Base-by-base conservation (phyloP, 37 sponge, comb jelly and placozoan genomes). In the Ianthella basta region DNA sequence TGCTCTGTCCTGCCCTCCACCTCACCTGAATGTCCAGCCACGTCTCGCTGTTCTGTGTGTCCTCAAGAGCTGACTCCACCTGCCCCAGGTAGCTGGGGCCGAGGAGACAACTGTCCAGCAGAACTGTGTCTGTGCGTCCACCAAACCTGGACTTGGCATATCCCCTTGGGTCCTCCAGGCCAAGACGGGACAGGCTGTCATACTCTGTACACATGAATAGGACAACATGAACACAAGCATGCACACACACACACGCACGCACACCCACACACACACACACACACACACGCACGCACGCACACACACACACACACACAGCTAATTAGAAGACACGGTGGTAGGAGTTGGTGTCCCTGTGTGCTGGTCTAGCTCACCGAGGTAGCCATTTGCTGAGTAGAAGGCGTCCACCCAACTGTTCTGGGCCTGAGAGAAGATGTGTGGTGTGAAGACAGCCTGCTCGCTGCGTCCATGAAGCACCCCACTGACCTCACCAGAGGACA, bases 381-480 rank as follows among this genome's bases (percentile, higher is more conserved):
- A 98, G 21, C 95, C 97, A 79, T 94, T 98, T 55, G 93, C 88
- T n/a, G 54, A 60, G 37, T 94, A 88, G 81, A 94, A 98, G n/a
- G 91, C 85, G 53, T 93, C 91, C 14, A 90, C 88, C 97, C 97
- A 96, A n/a, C 84, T 90, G 50, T 91, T 85, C 79, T 98, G 99
- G 79, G 93, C 88, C 60, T 80, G 65, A 4, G 86, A 84, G 60
- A 94, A 98, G 41, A 94, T 61, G 18, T 77, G 50, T 29, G 99
- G 99, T 13, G 89, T 86, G 55, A 89, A 98, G 19, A 94, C 70
- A 44, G 96, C 95, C 37, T 88, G 96, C 25, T 84, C 92, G 21
- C 66, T 41, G 18, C 72, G 84, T 1, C 99, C 99, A 32, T 88
- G 95, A 8, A 96, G 70, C 37, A 83, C 65, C 0, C 96, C 99